Conservation (phyloP, 2,888 invertebrate genomes). For the Camptogramma bilineatum region DNA sequence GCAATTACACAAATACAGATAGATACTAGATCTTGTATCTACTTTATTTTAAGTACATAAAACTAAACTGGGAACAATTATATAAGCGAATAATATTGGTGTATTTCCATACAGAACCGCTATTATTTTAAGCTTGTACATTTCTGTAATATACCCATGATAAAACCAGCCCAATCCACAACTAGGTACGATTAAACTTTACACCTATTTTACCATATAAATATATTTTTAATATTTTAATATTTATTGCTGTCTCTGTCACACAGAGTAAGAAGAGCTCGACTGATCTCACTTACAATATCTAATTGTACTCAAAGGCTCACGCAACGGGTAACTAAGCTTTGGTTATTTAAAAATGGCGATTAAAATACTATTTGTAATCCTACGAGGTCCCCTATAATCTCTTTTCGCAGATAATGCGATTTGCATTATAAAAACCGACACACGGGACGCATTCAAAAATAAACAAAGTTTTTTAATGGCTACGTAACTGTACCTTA, state of each 20-base stretch:
- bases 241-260: constrained; percentile 83
- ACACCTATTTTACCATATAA: constrained; percentile 52
- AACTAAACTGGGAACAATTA: no score
- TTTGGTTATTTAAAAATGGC: constrained; percentile 60
- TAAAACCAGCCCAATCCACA: constrained; percentile 28
- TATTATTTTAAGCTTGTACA: background rate
- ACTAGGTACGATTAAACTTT: constrained; percentile 37
- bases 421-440: constrained; percentile 9
- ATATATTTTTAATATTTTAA: constrained; percentile 56
- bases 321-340: constrained; percentile 47
- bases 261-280: constrained; percentile 80
- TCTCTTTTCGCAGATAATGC: constrained; percentile 36
- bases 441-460: constrained; percentile 2
- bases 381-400: constrained; percentile 58
- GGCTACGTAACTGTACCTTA: background rate
- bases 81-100: no score
- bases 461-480: background rate
- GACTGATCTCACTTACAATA: constrained; percentile 74
- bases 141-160: background rate
- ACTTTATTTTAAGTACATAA: no score
- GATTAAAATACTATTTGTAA: constrained; percentile 49
- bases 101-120: no score
- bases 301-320: constrained; percentile 61
- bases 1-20: no score
- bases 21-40: no score